A percentile compares a stretch with the other conserved stretches of the same genome.
phyloP scores from a whole-genome alignment of 2,113 vertebrate genomes.

The Anseranas semipalmata region DNA sequence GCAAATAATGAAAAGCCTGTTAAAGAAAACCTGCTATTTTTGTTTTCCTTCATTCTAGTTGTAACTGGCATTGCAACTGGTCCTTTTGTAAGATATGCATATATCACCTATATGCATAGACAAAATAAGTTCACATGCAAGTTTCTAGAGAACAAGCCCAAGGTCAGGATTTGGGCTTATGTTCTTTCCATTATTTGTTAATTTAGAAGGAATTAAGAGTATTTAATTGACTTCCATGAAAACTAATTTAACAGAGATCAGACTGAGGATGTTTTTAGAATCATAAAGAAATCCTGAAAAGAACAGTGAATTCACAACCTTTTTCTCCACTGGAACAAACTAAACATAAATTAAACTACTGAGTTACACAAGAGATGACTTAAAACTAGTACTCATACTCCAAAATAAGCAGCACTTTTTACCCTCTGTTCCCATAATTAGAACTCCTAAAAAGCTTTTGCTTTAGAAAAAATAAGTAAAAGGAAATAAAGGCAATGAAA shows the following conservation, averaged over 20 bases:
- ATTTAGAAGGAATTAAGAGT: conserved; percentile 19
- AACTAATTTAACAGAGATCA: conserved; percentile 30
- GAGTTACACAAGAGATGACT: not conserved
- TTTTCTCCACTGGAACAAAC: not conserved
- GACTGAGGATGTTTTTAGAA: not conserved
- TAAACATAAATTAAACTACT: not conserved
- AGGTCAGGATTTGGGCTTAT: not conserved
- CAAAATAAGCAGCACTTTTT: not conserved
- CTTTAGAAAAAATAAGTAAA: not conserved
- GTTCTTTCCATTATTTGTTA: not conserved
- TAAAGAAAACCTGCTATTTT: not conserved
- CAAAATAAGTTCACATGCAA: not conserved
- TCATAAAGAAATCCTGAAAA: not conserved
- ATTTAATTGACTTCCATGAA: conserved; percentile 45
- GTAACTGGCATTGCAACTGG: not conserved
- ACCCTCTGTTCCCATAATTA: not conserved
- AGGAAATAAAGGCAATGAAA: not conserved
- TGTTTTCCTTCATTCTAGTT: not conserved
- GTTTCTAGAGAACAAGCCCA: not conserved
- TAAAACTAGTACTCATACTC: not conserved
- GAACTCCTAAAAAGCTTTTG: not conserved
- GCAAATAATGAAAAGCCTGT: conserved; percentile 44
- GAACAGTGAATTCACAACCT: not conserved
- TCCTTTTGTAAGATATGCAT: not conserved
- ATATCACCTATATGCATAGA: not conserved